Percentiles rank a stretch among this genome's conserved stretches.
These are phyloP conservation scores for Chionoecetes opilio DNA, from an alignment of 1,140 invertebrate genomes.

Conservation along the genomic window DNA sequence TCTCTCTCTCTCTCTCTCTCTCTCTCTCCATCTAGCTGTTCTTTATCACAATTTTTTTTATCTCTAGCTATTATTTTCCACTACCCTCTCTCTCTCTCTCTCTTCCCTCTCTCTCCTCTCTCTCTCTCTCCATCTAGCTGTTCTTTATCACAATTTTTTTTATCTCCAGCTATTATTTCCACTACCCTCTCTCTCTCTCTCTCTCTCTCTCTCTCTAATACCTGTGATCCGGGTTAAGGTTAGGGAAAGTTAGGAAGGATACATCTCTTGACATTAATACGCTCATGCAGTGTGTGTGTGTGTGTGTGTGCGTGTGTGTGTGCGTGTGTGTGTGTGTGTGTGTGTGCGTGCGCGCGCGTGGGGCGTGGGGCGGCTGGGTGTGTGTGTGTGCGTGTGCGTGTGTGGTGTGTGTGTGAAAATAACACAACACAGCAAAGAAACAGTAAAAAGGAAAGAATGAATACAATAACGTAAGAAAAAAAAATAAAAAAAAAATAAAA, in stretches of 20 bases:
- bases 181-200: too few species aligned
- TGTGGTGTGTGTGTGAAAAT: background rate
- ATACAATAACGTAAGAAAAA: too few species aligned
- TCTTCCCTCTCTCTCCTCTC: too few species aligned
- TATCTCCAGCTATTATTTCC: too few species aligned
- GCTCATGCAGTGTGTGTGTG: background rate
- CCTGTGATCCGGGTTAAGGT: background rate
- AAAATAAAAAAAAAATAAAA: background rate
- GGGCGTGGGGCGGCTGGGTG: too few species aligned
- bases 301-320: conserved; percentile 20
- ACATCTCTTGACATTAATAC: conserved; percentile 30
- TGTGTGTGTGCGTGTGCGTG: background rate
- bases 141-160: too few species aligned
- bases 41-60: too few species aligned
- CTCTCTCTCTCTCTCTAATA: too few species aligned
- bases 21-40: too few species aligned
- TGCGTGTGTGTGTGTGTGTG: background rate
- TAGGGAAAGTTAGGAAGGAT: background rate
- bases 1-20: background rate
- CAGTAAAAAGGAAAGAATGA: background rate
- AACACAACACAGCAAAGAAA: background rate
- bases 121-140: too few species aligned
- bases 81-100: too few species aligned
- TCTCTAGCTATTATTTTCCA: background rate
- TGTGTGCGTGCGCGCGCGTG: background rate